Percentiles rank a stretch among this genome's conserved stretches.
Evolutionary conservation across 2,113 vertebrate genomes (phyloP).

Genomic region (Empidonax alnorum): DNA sequence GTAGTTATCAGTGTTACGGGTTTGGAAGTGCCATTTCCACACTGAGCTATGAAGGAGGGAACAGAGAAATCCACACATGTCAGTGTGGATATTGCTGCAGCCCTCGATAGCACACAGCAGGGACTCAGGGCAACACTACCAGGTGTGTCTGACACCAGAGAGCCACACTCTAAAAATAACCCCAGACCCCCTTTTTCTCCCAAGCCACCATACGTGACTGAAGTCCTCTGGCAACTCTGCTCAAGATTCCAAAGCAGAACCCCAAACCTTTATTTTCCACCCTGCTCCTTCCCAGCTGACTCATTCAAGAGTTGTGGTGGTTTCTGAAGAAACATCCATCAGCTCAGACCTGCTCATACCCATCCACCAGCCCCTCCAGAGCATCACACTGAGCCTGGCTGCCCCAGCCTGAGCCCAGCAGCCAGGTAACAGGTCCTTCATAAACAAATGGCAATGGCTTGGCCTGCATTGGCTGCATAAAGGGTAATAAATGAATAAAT

Average conservation of each 20-base stretch:
- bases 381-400: not conserved
- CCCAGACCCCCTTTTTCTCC: not conserved
- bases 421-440: constrained; percentile 14
- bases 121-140: not conserved
- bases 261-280: not conserved
- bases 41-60: not conserved
- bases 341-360: not conserved
- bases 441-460: constrained; percentile 18
- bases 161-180: not conserved
- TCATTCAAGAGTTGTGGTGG: not conserved
- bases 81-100: not conserved
- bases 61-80: not conserved
- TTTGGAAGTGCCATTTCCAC: constrained; percentile 48
- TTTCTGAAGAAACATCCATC: not conserved
- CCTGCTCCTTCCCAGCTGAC: not conserved
- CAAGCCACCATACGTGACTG: not conserved
- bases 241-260: not conserved
- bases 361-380: not conserved
- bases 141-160: not conserved
- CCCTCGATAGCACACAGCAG: accelerated
- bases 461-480: constrained; percentile 31
- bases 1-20: not conserved
- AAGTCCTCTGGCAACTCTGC: not conserved
- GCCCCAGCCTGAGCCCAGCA: not conserved
- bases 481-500: constrained; percentile 74